A percentile compares a stretch with the other conserved stretches of the same genome.
These are phyloP conservation scores for Pituophis catenifer DNA, from an alignment of 2,113 vertebrate species.

Conservation along the genomic window DNA sequence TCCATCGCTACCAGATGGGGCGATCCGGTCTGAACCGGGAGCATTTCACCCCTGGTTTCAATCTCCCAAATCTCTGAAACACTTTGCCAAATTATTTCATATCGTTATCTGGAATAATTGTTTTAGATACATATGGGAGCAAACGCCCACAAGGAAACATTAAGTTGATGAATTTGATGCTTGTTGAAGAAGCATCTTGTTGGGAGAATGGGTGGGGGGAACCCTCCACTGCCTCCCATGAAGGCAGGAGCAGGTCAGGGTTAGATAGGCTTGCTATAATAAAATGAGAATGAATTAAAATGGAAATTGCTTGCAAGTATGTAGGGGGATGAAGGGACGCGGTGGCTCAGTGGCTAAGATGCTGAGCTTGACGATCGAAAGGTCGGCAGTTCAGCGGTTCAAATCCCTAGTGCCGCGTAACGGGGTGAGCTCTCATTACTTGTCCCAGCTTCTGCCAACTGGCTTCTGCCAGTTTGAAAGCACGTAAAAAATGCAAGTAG, in stretches of 20 bases:
- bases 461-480: too few relatives aligned
- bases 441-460: too few relatives aligned
- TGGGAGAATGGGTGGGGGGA: background rate
- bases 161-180: background rate
- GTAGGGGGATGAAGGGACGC: too few relatives aligned
- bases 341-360: too few relatives aligned
- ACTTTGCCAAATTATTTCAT: background rate
- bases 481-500: too few relatives aligned
- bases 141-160: background rate
- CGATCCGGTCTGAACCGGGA: too few relatives aligned
- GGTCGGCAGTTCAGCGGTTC: too few relatives aligned
- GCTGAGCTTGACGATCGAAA: too few relatives aligned
- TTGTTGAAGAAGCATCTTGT: too few relatives aligned
- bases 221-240: accelerated
- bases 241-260: background rate
- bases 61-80: background rate
- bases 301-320: background rate
- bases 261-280: background rate
- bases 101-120: background rate
- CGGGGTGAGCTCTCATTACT: too few relatives aligned
- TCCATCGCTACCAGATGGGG: too few relatives aligned
- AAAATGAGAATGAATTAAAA: background rate
- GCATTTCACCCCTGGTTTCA: background rate
- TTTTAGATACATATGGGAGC: background rate
- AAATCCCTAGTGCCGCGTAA: too few relatives aligned